Conservation (phyloP, 2,113 vertebrate genomes). For the Bambusicola thoracicus region DNA sequence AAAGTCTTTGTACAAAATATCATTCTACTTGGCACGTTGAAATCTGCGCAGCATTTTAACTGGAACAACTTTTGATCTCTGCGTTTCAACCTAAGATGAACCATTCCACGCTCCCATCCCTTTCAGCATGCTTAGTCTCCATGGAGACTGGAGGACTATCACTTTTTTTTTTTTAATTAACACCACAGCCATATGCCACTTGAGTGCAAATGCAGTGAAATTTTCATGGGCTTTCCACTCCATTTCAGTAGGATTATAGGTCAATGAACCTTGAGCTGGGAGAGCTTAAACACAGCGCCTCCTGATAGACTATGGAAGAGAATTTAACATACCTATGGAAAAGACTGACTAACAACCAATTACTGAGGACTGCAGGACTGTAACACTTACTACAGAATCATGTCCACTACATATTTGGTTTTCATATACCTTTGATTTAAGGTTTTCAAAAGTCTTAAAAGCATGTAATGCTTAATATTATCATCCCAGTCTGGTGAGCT, state of each 20-base stretch:
- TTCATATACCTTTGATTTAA: neutral
- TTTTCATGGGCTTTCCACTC: neutral
- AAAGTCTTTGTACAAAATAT: neutral
- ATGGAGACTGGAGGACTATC: slow-evolving; percentile 37
- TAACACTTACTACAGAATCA: neutral
- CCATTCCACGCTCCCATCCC: slow-evolving; percentile 10
- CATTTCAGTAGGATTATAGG: neutral
- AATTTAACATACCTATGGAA: neutral
- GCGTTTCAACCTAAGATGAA: slow-evolving; percentile 20
- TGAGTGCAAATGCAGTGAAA: neutral
- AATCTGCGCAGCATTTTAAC: slow-evolving; percentile 17
- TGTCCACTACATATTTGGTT: neutral
- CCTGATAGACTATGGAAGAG: neutral
- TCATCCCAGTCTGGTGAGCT: neutral
- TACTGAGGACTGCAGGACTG: neutral
- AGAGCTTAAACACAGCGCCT: neutral
- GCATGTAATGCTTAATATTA: neutral
- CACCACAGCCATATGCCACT: neutral
- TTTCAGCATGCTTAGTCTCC: slow-evolving; percentile 35
- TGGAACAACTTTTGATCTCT: slow-evolving; percentile 51
- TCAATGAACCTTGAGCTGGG: neutral
- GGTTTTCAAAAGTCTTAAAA: neutral
- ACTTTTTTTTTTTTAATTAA: slow-evolving; percentile 16
- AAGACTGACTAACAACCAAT: neutral
- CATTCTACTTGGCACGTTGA: neutral